A percentile compares a stretch with the other conserved stretches of the same genome.
These are phyloP conservation scores for Hirudo medicinalis DNA, from an alignment of 1,140 invertebrate genomes.

Conservation along the genomic window DNA sequence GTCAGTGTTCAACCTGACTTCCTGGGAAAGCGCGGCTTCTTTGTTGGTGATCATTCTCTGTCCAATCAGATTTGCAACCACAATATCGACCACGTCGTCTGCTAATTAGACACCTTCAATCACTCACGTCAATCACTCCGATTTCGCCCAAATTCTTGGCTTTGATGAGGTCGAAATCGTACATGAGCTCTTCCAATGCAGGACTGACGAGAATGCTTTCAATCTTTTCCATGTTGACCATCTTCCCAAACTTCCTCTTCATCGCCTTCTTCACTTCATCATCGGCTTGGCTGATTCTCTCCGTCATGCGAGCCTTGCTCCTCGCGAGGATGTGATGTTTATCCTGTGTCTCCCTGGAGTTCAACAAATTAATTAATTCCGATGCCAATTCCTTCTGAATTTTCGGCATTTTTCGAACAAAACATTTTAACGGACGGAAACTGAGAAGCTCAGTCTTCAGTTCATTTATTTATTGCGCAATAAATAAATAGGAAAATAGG, in stretches of 20 bases:
- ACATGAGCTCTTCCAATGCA: background rate
- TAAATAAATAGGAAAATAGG: no score
- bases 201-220: background rate
- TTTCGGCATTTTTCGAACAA: no score
- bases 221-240: conserved; percentile 5
- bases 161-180: conserved; percentile 9
- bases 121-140: background rate
- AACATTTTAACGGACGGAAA: no score
- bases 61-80: background rate
- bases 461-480: no score
- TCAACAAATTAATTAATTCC: no score
- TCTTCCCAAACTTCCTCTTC: background rate
- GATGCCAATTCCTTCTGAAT: no score
- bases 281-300: conserved; percentile 2
- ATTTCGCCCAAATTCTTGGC: background rate
- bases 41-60: background rate
- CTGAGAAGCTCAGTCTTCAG: no score
- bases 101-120: background rate
- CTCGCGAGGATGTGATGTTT: background rate
- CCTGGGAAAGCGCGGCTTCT: background rate
- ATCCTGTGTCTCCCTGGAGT: conserved; percentile 3
- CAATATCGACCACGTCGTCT: background rate
- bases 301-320: background rate
- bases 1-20: background rate
- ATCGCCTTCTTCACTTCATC: background rate